Percentiles rank a stretch among this genome's conserved stretches.
Evolutionary conservation across 2,113 vertebrate species (phyloP).

Genomic region (Helogale parvula): DNA sequence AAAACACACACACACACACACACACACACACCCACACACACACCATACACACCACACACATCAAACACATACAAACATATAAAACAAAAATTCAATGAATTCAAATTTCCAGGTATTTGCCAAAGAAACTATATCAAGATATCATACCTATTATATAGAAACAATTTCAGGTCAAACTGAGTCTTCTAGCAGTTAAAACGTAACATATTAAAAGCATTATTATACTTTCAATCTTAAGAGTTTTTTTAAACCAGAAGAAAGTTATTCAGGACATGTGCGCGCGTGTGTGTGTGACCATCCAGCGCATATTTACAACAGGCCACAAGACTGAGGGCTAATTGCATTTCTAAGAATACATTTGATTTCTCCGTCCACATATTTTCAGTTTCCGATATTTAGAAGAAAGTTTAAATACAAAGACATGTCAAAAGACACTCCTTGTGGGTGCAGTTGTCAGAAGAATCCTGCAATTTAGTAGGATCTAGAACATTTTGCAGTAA

Average conservation of each 20-base stretch:
- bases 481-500: conserved; percentile 68
- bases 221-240: neutral
- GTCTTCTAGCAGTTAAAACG: neutral
- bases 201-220: neutral
- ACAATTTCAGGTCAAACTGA: neutral
- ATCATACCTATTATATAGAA: neutral
- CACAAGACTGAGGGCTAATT: conserved; percentile 48
- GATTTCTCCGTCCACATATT: neutral
- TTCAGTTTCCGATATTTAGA: conserved; percentile 62
- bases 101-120: neutral
- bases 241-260: neutral
- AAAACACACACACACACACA: neutral
- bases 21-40: neutral
- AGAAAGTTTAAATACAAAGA: conserved; percentile 52
- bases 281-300: neutral
- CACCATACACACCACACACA: neutral
- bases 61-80: neutral
- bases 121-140: neutral
- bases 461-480: conserved; percentile 61
- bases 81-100: neutral
- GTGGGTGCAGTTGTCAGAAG: conserved; percentile 8
- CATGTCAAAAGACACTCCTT: conserved; percentile 34
- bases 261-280: neutral
- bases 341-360: conserved; percentile 12
- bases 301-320: conserved; percentile 34